Conservation (phyloP, 1,140 invertebrate genomes). For the Cotesia glomerata region DNA sequence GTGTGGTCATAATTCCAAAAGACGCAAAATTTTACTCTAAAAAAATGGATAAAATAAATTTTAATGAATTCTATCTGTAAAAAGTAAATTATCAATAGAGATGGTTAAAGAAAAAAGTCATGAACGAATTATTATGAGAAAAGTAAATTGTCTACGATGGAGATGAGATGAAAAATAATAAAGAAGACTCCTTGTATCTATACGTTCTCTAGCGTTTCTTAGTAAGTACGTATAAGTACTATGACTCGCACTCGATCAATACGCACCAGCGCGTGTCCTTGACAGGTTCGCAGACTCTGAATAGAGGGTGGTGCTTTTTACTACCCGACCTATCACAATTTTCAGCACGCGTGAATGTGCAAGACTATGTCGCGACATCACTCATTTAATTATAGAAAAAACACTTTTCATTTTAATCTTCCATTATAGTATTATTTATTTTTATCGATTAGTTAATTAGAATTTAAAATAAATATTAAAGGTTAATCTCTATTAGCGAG, state of each 20-base stretch:
- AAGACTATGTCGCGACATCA: background rate
- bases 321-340: slow-evolving; percentile 47
- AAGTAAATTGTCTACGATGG: no score
- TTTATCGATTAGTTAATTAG: no score
- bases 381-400: background rate
- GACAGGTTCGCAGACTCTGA: slow-evolving; percentile 53
- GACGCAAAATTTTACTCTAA: background rate
- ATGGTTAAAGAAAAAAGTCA: no score
- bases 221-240: background rate
- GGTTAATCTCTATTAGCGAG: no score
- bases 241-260: slow-evolving; percentile 52
- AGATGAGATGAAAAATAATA: no score
- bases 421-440: no score
- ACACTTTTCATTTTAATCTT: background rate
- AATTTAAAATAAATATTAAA: no score
- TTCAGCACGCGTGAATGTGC: slow-evolving; percentile 28
- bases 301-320: slow-evolving; percentile 9
- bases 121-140: no score
- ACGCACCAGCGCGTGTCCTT: slow-evolving; percentile 53
- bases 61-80: no score
- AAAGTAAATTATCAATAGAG: no score
- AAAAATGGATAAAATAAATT: background rate
- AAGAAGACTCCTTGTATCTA: no score
- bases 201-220: background rate
- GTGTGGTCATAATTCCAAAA: no score